These are phyloP conservation scores for Zosterops japonicus DNA, from an alignment of 2,113 vertebrate species.

Conservation along the genomic window DNA sequence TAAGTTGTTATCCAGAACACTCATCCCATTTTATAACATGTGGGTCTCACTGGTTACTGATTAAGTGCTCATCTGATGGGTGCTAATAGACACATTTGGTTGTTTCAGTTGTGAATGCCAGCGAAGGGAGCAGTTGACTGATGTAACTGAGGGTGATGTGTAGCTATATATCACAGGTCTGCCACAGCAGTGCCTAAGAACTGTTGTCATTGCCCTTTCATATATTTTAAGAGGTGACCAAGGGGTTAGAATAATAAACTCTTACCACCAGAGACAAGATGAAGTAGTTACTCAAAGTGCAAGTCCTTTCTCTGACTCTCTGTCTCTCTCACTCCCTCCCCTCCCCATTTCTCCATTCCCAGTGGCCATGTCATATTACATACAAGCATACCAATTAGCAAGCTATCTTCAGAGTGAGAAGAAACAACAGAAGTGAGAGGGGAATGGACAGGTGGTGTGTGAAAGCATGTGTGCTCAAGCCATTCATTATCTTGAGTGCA, in stretches of 20 bases:
- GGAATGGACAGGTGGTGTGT: conserved; percentile 7
- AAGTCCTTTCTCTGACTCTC: neutral
- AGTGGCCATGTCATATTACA: neutral
- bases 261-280: neutral
- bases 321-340: too few species aligned
- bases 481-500: neutral
- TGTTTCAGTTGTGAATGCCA: neutral
- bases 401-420: neutral
- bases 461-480: neutral
- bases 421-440: conserved; percentile 15
- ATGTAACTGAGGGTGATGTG: neutral
- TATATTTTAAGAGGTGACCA: neutral
- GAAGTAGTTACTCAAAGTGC: neutral
- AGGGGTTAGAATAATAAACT: conserved; percentile 16
- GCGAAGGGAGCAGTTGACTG: neutral
- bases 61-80: neutral
- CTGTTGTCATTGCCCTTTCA: neutral
- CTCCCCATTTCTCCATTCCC: neutral
- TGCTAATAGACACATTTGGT: neutral
- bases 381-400: neutral
- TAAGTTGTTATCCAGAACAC: neutral
- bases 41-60: neutral
- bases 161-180: neutral
- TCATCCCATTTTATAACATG: neutral
- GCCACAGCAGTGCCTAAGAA: neutral